A percentile compares a stretch with the other conserved stretches of the same genome.
These are phyloP conservation scores for Cetoscarus ocellatus DNA, from an alignment of 2,797 vertebrate genomes.

Conservation along the genomic window DNA sequence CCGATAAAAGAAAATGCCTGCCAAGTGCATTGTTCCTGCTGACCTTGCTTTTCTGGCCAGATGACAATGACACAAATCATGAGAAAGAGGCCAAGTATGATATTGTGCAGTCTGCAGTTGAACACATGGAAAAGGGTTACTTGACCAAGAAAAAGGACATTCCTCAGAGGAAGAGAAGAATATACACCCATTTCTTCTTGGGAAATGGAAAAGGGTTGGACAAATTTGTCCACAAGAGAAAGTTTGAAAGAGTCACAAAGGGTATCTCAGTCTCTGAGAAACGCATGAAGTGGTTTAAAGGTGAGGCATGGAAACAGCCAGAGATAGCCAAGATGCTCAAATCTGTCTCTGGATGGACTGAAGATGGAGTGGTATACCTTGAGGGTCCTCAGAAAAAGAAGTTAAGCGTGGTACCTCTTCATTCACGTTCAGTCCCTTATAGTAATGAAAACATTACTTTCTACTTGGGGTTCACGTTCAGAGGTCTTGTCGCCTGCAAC, in stretches of 20 bases:
- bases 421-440: conserved; percentile 80
- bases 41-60: conserved; percentile 89
- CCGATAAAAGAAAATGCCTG: conserved; percentile 73
- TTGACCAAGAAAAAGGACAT: conserved; percentile 83
- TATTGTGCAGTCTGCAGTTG: conserved; percentile 78
- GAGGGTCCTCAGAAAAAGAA: conserved; percentile 75
- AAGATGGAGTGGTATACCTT: conserved; percentile 83
- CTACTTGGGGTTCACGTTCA: conserved; percentile 88
- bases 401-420: conserved; percentile 77
- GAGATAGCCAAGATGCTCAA: conserved; percentile 72
- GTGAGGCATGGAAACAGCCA: conserved; percentile 75
- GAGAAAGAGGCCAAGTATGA: conserved; percentile 79
- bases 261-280: conserved; percentile 63
- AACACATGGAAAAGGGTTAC: conserved; percentile 77
- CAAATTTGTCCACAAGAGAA: conserved; percentile 80
- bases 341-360: conserved; percentile 87
- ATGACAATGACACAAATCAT: conserved; percentile 75
- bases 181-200: conserved; percentile 87
- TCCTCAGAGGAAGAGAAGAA: conserved; percentile 80
- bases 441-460: conserved; percentile 89
- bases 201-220: conserved; percentile 76
- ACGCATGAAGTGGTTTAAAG: conserved; percentile 76
- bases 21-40: conserved; percentile 83
- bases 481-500: conserved; percentile 86
- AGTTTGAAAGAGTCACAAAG: conserved; percentile 70